phyloP scores from a whole-genome alignment of 2,797 vertebrate genomes.

The Leuciscus waleckii region DNA sequence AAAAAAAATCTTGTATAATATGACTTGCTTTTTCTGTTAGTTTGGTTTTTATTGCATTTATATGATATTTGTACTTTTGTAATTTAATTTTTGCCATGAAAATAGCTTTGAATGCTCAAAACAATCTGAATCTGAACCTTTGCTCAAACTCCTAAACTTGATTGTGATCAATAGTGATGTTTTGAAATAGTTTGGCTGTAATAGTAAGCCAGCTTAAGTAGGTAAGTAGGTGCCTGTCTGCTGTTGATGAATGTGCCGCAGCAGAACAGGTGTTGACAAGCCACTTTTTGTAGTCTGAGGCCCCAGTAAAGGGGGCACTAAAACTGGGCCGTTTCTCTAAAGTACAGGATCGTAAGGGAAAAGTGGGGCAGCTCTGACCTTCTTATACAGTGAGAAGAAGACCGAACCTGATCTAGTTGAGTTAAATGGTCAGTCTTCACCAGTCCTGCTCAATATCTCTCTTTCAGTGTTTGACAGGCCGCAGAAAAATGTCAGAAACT shows the following conservation, averaged over 20 bases:
- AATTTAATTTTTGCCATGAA: no score
- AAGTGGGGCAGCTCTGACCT: constrained; percentile 52
- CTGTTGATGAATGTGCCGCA: constrained; percentile 32
- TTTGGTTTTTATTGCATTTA: no score
- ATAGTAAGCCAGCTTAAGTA: constrained; percentile 6
- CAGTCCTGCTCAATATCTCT: not conserved
- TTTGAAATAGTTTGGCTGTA: constrained; percentile 4
- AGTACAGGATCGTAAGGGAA: constrained; percentile 52
- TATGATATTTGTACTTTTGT: no score
- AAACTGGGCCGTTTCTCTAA: constrained; percentile 45
- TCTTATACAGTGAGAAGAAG: constrained; percentile 53
- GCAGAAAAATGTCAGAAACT: constrained; percentile 24
- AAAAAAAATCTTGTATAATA: no score
- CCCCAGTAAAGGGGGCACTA: constrained; percentile 34
- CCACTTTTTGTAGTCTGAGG: constrained; percentile 36
- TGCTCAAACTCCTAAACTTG: not conserved
- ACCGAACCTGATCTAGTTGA: constrained; percentile 27
- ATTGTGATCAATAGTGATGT: not conserved
- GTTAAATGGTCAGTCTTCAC: constrained; percentile 32
- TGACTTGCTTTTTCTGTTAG: no score
- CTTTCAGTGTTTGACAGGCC: not conserved
- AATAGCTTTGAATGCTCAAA: no score
- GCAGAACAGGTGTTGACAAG: constrained; percentile 59
- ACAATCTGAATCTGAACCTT: not conserved
- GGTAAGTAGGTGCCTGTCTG: constrained; percentile 14